Conservation (phyloP, 2,888 invertebrate genomes). For the Meghimatium bilineatum region DNA sequence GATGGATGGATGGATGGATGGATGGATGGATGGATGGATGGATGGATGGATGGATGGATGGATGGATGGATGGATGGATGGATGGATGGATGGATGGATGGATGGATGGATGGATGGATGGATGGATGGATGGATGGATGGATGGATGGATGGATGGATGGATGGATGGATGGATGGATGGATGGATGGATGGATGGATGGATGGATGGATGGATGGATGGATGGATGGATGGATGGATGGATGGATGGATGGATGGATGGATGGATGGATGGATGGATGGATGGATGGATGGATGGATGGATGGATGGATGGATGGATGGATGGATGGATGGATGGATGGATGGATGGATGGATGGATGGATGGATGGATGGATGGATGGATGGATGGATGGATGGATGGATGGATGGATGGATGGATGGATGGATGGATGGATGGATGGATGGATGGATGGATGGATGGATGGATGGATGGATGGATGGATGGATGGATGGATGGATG, state of each 20-base stretch:
- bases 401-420: not conserved
- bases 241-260: not conserved
- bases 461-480: slow-evolving; percentile 6
- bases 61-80: not conserved
- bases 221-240: not conserved
- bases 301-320: slow-evolving; percentile 11
- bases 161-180: slow-evolving; percentile 11
- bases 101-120: not conserved
- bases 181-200: not conserved
- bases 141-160: slow-evolving; percentile 11
- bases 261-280: not conserved
- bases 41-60: not conserved
- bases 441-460: slow-evolving; percentile 11
- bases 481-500: not conserved
- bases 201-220: not conserved
- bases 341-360: not conserved
- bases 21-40: slow-evolving; percentile 11
- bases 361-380: not conserved
- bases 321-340: slow-evolving; percentile 1
- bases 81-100: not conserved
- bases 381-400: not conserved
- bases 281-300: slow-evolving; percentile 11
- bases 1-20: slow-evolving; percentile 11
- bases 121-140: not conserved
- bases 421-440: not conserved